These are phyloP conservation scores for Toxotes jaculatrix DNA, from an alignment of 2,113 vertebrate genomes.

Conservation along the genomic window DNA sequence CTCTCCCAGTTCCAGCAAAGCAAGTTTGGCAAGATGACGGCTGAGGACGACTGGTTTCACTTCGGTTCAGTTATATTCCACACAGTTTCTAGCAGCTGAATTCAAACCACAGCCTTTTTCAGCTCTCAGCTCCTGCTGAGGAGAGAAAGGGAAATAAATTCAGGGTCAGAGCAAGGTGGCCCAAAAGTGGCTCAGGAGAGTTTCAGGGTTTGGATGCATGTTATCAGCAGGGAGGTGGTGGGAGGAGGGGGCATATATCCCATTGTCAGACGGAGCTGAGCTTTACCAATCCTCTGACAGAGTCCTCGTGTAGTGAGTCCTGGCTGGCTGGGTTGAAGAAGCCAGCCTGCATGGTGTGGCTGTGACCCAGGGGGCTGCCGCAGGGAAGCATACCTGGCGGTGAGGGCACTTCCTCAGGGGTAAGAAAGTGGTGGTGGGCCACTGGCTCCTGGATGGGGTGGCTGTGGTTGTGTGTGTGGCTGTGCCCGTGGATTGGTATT, in stretches of 20 bases:
- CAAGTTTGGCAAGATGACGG: slow-evolving; percentile 61
- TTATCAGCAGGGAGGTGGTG: slow-evolving; percentile 14
- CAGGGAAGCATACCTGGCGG: slow-evolving; percentile 91
- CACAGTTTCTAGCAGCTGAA: slow-evolving; percentile 58
- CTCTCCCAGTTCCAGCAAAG: slow-evolving; percentile 20
- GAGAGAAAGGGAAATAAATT: neutral
- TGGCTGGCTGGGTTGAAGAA: slow-evolving; percentile 94
- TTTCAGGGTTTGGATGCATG: slow-evolving; percentile 29
- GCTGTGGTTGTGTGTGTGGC: slow-evolving; percentile 79
- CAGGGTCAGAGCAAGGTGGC: slow-evolving; percentile 22
- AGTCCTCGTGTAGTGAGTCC: slow-evolving; percentile 97
- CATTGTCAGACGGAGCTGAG: slow-evolving; percentile 95
- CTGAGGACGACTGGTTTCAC: slow-evolving; percentile 40
- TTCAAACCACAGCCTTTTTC: slow-evolving; percentile 44
- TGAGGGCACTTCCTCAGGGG: slow-evolving; percentile 93
- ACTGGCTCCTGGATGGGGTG: slow-evolving; percentile 79
- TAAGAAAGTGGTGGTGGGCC: slow-evolving; percentile 92
- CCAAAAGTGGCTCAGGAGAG: slow-evolving; percentile 51
- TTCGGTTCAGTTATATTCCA: slow-evolving; percentile 28
- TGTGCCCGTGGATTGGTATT: slow-evolving; percentile 82
- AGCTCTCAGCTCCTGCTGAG: slow-evolving; percentile 34
- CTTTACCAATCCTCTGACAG: slow-evolving; percentile 95
- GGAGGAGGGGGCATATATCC: neutral
- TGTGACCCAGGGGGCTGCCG: slow-evolving; percentile 89
- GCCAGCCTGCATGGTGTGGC: slow-evolving; percentile 88